Conservation (phyloP, 1,140 invertebrate genomes). For the Venustaconcha ellipsiformis region DNA sequence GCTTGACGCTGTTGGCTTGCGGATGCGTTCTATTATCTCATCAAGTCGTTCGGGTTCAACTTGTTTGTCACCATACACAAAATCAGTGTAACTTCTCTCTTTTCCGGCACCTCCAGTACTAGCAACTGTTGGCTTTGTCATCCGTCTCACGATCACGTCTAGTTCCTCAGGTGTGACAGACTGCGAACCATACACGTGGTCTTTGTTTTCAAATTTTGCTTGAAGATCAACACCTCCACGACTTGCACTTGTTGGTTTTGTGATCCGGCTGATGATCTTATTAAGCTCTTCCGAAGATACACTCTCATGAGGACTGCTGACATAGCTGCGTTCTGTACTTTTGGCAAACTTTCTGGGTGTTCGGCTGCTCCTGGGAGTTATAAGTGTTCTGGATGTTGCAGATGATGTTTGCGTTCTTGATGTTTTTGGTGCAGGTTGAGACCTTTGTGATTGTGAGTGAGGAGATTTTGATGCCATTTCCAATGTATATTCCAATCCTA, state of each 20-base stretch:
- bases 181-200: constrained; percentile 47
- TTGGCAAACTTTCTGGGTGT: no score
- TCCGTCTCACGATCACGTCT: constrained; percentile 39
- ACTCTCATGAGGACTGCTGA: constrained; percentile 4
- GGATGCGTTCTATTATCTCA: constrained; percentile 49
- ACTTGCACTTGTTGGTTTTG: constrained; percentile 48
- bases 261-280: constrained; percentile 41
- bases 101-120: constrained; percentile 47
- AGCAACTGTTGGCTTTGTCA: constrained; percentile 49
- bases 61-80: constrained; percentile 43
- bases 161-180: constrained; percentile 37
- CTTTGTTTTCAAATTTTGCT: constrained; percentile 43
- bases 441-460: constrained; percentile 24
- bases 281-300: constrained; percentile 33
- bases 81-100: constrained; percentile 39
- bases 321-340: neutral
- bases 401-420: constrained; percentile 15
- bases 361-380: neutral
- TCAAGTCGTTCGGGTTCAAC: constrained; percentile 42
- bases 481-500: no score
- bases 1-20: constrained; percentile 47
- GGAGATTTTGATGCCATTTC: no score
- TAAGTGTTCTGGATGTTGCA: constrained; percentile 1
- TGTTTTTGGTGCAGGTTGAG: constrained; percentile 17
- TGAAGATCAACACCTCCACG: constrained; percentile 44